Evolutionary conservation across 2,797 vertebrate species (phyloP).

Genomic region (Macropodus opercularis): DNA sequence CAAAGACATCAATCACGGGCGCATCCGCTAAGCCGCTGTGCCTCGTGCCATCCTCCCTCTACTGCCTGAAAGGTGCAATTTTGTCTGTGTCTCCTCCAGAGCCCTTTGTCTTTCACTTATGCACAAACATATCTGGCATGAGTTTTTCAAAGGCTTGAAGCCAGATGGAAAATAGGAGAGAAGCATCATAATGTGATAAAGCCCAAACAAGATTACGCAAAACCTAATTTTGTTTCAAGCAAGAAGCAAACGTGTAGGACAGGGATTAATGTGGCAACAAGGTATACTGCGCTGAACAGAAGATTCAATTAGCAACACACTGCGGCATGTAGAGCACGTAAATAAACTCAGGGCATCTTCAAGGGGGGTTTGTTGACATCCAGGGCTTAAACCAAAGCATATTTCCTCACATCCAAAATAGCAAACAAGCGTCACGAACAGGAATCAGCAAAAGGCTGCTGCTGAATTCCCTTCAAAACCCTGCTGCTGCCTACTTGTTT

Average conservation of each 20-base stretch:
- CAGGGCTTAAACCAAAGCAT: not conserved
- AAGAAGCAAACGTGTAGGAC: not conserved
- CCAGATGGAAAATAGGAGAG: slow-evolving; percentile 34
- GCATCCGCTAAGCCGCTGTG: slow-evolving; percentile 22
- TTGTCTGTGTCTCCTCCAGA: slow-evolving; percentile 8
- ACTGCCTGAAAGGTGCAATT: slow-evolving; percentile 33
- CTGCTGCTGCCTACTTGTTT: too few species aligned
- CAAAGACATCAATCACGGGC: slow-evolving; percentile 44
- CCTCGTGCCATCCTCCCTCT: slow-evolving; percentile 8
- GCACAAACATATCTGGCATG: slow-evolving; percentile 19
- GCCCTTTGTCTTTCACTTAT: slow-evolving; percentile 41
- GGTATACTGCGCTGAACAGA: not conserved
- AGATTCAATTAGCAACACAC: slow-evolving; percentile 16
- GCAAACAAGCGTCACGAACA: not conserved
- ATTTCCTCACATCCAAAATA: slow-evolving; percentile 1
- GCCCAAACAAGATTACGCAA: slow-evolving; percentile 33
- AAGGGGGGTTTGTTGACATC: slow-evolving; percentile 2
- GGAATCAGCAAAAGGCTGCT: not conserved
- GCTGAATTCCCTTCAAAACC: too few species aligned
- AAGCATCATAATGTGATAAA: slow-evolving; percentile 29
- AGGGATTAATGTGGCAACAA: slow-evolving; percentile 9
- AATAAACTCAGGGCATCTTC: not conserved
- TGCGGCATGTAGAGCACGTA: not conserved
- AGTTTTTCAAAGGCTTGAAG: slow-evolving; percentile 32
- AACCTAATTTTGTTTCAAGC: slow-evolving; percentile 32